These are phyloP conservation scores for Neodiprion fabricii DNA, from an alignment of 1,140 invertebrate genomes.

Conservation along the genomic window DNA sequence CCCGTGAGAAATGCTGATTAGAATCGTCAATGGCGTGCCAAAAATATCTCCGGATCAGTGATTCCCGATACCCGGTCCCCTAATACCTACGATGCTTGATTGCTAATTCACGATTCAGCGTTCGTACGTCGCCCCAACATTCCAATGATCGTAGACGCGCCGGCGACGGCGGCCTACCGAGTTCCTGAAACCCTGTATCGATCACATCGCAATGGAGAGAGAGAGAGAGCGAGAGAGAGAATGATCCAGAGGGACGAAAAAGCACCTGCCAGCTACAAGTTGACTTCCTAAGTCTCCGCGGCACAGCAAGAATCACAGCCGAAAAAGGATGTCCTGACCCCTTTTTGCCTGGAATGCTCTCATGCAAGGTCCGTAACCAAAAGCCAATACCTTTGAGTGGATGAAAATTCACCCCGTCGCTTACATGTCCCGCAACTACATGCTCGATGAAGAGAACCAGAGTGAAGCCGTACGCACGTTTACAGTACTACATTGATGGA, in stretches of 20 bases:
- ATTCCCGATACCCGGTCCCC: background rate
- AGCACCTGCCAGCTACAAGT: too few relatives aligned
- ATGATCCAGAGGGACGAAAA: too few relatives aligned
- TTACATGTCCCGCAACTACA: too few relatives aligned
- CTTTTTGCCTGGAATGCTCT: background rate
- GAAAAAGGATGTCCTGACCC: too few relatives aligned
- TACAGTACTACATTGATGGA: too few relatives aligned
- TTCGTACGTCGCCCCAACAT: background rate
- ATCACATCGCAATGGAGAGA: too few relatives aligned
- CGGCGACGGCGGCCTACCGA: background rate
- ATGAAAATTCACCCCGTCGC: too few relatives aligned
- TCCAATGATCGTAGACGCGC: background rate
- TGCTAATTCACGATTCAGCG: conserved; percentile 1
- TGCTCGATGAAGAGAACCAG: too few relatives aligned
- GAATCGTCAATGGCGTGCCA: background rate
- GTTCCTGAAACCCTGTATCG: background rate
- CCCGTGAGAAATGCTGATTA: background rate
- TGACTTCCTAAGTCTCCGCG: too few relatives aligned
- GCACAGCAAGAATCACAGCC: too few relatives aligned
- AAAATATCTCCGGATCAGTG: background rate
- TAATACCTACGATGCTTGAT: background rate
- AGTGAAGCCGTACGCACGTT: too few relatives aligned
- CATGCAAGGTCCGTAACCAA: background rate
- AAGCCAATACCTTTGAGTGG: background rate
- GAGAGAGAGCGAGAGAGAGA: too few relatives aligned